Base-by-base conservation (phyloP, 2,888 invertebrate species). In the Drosophila mettleri region DNA sequence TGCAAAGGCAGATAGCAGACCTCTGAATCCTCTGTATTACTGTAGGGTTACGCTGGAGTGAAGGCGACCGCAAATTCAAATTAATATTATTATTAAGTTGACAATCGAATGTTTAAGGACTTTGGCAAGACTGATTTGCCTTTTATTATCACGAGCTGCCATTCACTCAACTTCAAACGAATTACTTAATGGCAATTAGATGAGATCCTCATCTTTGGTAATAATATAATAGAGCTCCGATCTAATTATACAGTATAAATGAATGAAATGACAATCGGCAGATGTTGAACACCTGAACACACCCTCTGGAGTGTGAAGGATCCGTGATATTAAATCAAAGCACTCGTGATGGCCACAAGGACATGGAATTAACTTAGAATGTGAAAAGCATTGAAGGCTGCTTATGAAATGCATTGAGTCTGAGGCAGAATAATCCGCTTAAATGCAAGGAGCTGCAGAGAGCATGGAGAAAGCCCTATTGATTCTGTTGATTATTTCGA, bases 1-100 rank as follows among this genome's bases (percentile, higher is more conserved):
- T 36, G 59, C 46, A 55, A 52, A 34, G 36, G 41, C 43, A 62
- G 66, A 78, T 75, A 64, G 43, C 20, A 29, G 16, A 63, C 22
- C 22, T 49, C 36, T 41, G 5, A 48, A 22, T 20, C 16, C 14
- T 54, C 16, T 7, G 4, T 22, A 10, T 22, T 34, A 8, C 18
- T 1, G 9, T 10, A 16, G 45, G 29, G 27, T 27, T 16, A 27
- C 16, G 1, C 4, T 24, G 1, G n/a, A 6, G 1, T 2, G 24
- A 6, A 9, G n/a, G 8, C 24, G 33, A 27, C 2, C n/a, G 5
- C n/a, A 16, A 16, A 27, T 38, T 39, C 39, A 29, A 41, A 34
- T 34, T 22, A 43, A 12, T n/a, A 29, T 54, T 33, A 41, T 54
- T 43, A 43, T 54, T 54, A 12, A 29, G 20, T 29, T 14, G 38